phyloP scores from a whole-genome alignment of 2,888 invertebrate genomes.

The Ectemnius continuus region DNA sequence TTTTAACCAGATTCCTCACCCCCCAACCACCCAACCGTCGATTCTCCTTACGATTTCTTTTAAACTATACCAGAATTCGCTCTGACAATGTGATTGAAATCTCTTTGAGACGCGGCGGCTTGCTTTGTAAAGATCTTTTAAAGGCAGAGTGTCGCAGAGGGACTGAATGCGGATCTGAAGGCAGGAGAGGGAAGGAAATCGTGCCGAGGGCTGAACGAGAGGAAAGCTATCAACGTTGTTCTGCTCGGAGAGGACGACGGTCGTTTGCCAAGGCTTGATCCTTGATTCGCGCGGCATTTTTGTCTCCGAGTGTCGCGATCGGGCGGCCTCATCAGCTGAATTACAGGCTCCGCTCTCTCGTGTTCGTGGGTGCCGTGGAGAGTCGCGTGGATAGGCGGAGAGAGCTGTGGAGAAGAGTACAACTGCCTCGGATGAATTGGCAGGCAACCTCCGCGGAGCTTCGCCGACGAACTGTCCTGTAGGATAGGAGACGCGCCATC shows the following conservation, averaged over 20 bases:
- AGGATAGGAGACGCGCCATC: too few relatives aligned
- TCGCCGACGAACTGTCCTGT: constrained; percentile 10
- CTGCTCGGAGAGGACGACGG: constrained; percentile 50
- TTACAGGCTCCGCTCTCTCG: constrained; percentile 72
- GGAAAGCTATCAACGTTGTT: constrained; percentile 57
- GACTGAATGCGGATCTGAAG: background rate
- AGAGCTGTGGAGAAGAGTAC: constrained; percentile 47
- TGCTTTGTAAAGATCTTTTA: too few relatives aligned
- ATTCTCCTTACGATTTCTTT: background rate
- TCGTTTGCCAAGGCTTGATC: constrained; percentile 64
- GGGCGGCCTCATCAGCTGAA: constrained; percentile 77
- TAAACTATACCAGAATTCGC: too few relatives aligned
- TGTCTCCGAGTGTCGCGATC: constrained; percentile 74
- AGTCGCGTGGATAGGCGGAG: constrained; percentile 78
- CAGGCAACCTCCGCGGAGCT: constrained; percentile 29
- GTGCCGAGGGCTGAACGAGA: constrained; percentile 31
- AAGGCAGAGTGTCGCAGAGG: background rate
- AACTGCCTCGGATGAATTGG: constrained; percentile 55
- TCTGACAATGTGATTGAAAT: too few relatives aligned
- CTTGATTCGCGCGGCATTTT: constrained; percentile 70
- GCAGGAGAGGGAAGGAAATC: background rate
- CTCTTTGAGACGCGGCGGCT: too few relatives aligned
- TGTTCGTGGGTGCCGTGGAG: constrained; percentile 71
- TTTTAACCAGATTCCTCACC: constrained; percentile 15
- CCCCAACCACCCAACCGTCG: constrained; percentile 24